Conservation (phyloP, 1,140 invertebrate genomes). For the Andrena cerasifolii region DNA sequence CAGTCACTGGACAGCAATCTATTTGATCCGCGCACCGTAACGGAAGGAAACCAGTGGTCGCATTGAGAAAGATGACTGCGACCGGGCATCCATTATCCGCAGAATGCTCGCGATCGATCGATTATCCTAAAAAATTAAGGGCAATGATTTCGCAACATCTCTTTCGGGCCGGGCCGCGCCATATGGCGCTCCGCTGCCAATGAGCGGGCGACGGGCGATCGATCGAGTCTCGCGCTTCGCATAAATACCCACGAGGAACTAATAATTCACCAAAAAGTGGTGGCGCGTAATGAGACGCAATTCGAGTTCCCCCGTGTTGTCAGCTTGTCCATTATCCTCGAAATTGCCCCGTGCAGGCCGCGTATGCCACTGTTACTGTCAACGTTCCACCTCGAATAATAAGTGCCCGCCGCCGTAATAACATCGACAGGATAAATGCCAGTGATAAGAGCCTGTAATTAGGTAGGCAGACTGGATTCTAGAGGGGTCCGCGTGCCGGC, state of each 20-base stretch:
- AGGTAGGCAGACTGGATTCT: constrained; percentile 25
- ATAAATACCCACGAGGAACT: neutral
- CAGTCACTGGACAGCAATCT: constrained; percentile 48
- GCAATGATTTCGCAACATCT: constrained; percentile 70
- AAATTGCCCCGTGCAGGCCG: constrained; percentile 28
- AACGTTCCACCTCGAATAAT: constrained; percentile 27
- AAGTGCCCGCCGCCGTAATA: constrained; percentile 13
- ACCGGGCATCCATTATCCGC: constrained; percentile 1
- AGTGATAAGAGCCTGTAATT: constrained; percentile 64
- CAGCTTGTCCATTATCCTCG: neutral
- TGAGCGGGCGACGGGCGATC: neutral
- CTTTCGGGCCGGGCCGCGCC: neutral
- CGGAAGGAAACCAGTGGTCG: constrained; percentile 10
- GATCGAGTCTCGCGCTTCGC: constrained; percentile 3
- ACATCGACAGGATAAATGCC: constrained; percentile 52
- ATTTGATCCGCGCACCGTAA: constrained; percentile 5
- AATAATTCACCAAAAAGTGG: too few relatives aligned
- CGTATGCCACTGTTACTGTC: constrained; percentile 19
- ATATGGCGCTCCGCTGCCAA: constrained; percentile 27
- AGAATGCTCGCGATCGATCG: constrained; percentile 58
- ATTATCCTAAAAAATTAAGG: constrained; percentile 64
- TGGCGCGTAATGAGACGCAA: neutral
- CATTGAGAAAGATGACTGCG: constrained; percentile 22
- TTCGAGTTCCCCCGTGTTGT: neutral
- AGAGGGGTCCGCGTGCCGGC: constrained; percentile 25